Evolutionary conservation across 1,140 invertebrate species (phyloP).

Genomic region (Eueides isabella): DNA sequence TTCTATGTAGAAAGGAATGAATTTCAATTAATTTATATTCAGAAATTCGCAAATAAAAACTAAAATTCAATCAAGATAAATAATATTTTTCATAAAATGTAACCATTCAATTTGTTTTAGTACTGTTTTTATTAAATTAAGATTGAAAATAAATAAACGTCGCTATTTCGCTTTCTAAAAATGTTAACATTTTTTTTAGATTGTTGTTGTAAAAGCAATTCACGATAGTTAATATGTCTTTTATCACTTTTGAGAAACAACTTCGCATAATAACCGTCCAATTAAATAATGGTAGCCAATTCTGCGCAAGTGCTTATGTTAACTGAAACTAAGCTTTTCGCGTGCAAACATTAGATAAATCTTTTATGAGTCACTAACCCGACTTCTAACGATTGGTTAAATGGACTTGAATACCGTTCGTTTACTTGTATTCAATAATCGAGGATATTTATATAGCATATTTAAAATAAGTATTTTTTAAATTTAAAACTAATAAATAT

Average conservation of each 20-base stretch:
- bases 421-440: slow-evolving; percentile 39
- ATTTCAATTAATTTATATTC: not conserved
- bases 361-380: slow-evolving; percentile 56
- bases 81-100: slow-evolving; percentile 24
- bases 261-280: slow-evolving; percentile 52
- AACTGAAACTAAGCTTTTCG: slow-evolving; percentile 59
- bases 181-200: slow-evolving; percentile 27
- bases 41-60: slow-evolving; percentile 5
- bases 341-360: slow-evolving; percentile 73
- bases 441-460: not conserved
- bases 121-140: slow-evolving; percentile 31
- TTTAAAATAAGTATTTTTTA: not conserved
- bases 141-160: slow-evolving; percentile 39
- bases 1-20: not conserved
- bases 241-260: slow-evolving; percentile 55
- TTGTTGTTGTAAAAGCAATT: slow-evolving; percentile 34
- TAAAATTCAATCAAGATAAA: slow-evolving; percentile 31
- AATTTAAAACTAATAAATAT: too few species aligned
- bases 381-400: slow-evolving; percentile 64
- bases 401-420: slow-evolving; percentile 56
- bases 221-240: slow-evolving; percentile 46
- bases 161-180: slow-evolving; percentile 39
- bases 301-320: slow-evolving; percentile 63
- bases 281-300: slow-evolving; percentile 61
- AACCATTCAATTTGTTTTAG: slow-evolving; percentile 32